Evolutionary conservation across 2,113 vertebrate genomes (phyloP).

Genomic region (Ictidomys tridecemlineatus): DNA sequence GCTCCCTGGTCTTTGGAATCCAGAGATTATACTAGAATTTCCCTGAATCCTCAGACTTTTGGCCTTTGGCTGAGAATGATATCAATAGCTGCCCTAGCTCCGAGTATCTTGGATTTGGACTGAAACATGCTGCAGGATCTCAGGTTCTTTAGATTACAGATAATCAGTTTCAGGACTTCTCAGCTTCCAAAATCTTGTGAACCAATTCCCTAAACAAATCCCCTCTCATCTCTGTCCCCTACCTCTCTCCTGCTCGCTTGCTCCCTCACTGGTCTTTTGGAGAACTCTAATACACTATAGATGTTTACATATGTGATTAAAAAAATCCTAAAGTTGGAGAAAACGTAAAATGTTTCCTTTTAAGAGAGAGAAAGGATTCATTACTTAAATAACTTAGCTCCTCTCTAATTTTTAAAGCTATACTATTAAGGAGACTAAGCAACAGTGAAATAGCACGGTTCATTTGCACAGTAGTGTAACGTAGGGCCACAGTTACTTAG

Average conservation of each 20-base stretch:
- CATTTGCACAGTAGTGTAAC: background rate
- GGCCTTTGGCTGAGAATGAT: background rate
- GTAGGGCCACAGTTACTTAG: background rate
- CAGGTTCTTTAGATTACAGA: background rate
- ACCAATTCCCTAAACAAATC: background rate
- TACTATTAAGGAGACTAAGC: background rate
- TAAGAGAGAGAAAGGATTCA: background rate
- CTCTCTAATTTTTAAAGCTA: background rate
- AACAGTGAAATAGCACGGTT: background rate
- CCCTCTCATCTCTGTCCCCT: background rate
- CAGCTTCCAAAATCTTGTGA: background rate
- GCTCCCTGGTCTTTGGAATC: background rate
- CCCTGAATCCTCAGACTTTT: background rate
- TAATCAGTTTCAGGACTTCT: background rate
- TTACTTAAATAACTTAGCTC: background rate
- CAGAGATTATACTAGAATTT: background rate
- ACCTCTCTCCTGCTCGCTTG: background rate
- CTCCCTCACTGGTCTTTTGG: background rate
- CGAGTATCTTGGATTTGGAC: background rate
- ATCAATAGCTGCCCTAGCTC: background rate
- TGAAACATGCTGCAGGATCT: background rate
- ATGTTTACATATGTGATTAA: constrained; percentile 2
- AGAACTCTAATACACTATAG: background rate
- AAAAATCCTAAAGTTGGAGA: background rate
- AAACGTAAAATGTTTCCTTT: background rate